A percentile compares a stretch with the other conserved stretches of the same genome.
phyloP scores from a whole-genome alignment of 2,113 vertebrate genomes.

The Acinonyx jubatus region DNA sequence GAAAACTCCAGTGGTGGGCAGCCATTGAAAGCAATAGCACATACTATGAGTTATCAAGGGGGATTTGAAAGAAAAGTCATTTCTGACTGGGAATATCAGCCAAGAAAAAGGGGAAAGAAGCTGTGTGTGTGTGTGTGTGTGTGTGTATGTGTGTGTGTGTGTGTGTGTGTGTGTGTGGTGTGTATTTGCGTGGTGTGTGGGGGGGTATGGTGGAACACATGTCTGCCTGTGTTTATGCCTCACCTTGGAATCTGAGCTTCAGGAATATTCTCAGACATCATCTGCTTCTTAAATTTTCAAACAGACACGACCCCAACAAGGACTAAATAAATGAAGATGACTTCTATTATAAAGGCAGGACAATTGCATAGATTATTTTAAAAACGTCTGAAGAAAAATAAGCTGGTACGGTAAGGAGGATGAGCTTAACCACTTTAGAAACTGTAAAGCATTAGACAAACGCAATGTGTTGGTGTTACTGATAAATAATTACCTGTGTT shows the following conservation, averaged over 20 bases:
- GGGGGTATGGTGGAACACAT: no score
- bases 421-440: background rate
- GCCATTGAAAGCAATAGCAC: background rate
- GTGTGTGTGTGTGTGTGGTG: background rate
- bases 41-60: background rate
- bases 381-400: background rate
- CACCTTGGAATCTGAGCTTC: background rate
- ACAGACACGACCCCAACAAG: background rate
- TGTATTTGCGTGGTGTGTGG: background rate
- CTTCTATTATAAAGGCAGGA: background rate
- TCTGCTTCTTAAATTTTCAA: background rate
- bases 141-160: background rate
- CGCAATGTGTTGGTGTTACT: background rate
- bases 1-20: background rate
- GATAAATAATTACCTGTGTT: background rate
- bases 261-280: background rate
- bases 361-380: background rate
- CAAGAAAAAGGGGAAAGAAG: background rate
- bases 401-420: background rate
- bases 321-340: background rate
- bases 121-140: background rate
- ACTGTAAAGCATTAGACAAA: background rate
- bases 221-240: background rate
- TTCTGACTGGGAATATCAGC: background rate
- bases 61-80: background rate